Evolutionary conservation across 2,888 invertebrate genomes (phyloP).

Genomic region (Catonia carolina): DNA sequence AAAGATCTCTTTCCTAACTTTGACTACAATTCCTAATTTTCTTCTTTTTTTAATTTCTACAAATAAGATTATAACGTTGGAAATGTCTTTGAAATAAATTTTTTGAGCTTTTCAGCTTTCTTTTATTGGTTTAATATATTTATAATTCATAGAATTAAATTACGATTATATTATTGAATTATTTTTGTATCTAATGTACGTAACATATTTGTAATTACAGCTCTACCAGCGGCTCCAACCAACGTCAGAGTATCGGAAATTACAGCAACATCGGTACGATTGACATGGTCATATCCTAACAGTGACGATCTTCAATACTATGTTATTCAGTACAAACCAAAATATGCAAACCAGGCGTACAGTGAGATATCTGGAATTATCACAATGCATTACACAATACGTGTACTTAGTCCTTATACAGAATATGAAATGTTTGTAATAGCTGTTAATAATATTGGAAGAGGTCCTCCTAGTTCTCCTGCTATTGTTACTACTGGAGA

Average conservation of each 20-base stretch:
- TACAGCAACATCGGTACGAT: constrained; percentile 84
- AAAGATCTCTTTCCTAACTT: too few relatives aligned
- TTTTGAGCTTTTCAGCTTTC: too few relatives aligned
- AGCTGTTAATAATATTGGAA: constrained; percentile 89
- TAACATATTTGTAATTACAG: too few relatives aligned
- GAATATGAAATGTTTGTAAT: constrained; percentile 95
- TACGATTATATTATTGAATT: too few relatives aligned
- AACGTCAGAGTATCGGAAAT: constrained; percentile 88
- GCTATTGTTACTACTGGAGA: constrained; percentile 92
- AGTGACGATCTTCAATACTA: constrained; percentile 91
- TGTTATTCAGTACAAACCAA: constrained; percentile 94
- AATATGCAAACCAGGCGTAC: constrained; percentile 85
- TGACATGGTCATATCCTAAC: constrained; percentile 88
- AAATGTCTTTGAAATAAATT: too few relatives aligned
- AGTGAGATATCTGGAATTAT: constrained; percentile 90
- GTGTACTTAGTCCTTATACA: constrained; percentile 85
- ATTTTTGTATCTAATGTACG: too few relatives aligned
- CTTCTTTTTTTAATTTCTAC: too few relatives aligned
- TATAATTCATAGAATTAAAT: too few relatives aligned
- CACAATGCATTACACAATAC: constrained; percentile 86
- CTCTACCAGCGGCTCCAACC: constrained; percentile 83
- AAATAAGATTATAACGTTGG: too few relatives aligned
- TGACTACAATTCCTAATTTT: too few relatives aligned
- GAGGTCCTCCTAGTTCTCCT: constrained; percentile 81
- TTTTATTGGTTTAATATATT: too few relatives aligned